Base-by-base conservation (phyloP, 2,113 vertebrate genomes). In the Arvicanthis niloticus region DNA sequence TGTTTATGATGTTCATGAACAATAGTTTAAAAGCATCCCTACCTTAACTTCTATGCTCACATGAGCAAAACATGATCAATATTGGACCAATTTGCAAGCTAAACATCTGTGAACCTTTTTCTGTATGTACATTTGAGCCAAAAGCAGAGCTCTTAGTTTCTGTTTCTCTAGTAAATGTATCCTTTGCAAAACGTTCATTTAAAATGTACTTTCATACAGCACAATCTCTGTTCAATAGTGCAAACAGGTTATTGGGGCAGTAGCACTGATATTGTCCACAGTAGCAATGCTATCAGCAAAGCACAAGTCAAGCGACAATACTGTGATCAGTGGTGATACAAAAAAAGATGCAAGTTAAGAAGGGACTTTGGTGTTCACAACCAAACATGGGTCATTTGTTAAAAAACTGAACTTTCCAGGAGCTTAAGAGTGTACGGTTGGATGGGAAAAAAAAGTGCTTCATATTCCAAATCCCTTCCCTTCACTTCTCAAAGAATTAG, bases 1-100 rank as follows among this genome's bases (percentile, higher is more conserved):
- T 70, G 89, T 62, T 88, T 88, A 45, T 62, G 29, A 86, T 77
- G 62, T 92, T 97, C 91, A 76, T 93, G 91, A 96, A 90, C n/a
- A 94, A 88, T 7, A 80, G 31, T 40, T 72, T 40, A 65, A 81
- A 82, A 91, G 67, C 31, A 34, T 24, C 29, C 56, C 17, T 4
- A 13, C 45, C 15, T 56, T 88, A 29, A 76, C 29, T 82, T 72
- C 62, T 77, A 5, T 88, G 85, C 40, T 85, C 82, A 81, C 13
- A 77, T 31, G 78, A 80, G n/a, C 62, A 85, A 93, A 95, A 62
- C 89, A 24, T 56, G 73, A 81, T 40, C 51, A 93, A 82, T 40
- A 95, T 19, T 24, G 67, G 91, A 88, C 12, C 4, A 80, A 90
- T 78, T 65, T 94, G 42, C 21, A 86, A 90, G 80, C 16, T 93